Evolutionary conservation across 2,888 invertebrate species (phyloP).

Genomic region (Gastrophysa polygoni): DNA sequence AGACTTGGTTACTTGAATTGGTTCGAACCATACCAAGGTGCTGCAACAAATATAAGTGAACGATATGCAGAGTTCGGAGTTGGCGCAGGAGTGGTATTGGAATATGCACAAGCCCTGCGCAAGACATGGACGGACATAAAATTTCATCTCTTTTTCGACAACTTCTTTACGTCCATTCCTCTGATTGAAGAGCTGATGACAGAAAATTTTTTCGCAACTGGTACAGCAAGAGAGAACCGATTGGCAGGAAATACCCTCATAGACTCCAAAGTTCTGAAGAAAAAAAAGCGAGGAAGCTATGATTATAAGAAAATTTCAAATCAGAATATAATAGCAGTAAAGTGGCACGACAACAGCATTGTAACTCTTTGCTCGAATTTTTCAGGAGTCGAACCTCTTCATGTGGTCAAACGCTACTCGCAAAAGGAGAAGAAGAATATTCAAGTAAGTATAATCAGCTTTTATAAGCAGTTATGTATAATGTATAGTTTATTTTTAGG

Average conservation of each 20-base stretch:
- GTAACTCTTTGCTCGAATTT: constrained; percentile 20
- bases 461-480: not conserved
- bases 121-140: not conserved
- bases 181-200: too few species aligned
- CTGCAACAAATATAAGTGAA: constrained; percentile 19
- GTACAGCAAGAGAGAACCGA: constrained; percentile 27
- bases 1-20: constrained; percentile 42
- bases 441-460: not conserved
- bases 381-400: constrained; percentile 1
- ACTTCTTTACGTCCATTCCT: constrained; percentile 25
- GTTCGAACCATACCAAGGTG: constrained; percentile 43
- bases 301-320: constrained; percentile 12
- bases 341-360: too few species aligned
- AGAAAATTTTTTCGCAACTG: constrained; percentile 23
- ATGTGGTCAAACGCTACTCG: constrained; percentile 1
- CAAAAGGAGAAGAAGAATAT: not conserved
- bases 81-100: constrained; percentile 8
- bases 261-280: constrained; percentile 18
- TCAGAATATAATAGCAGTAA: too few species aligned
- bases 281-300: constrained; percentile 24
- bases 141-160: constrained; percentile 27
- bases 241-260: constrained; percentile 6
- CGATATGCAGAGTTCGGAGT: constrained; percentile 18
- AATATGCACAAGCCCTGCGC: constrained; percentile 18
- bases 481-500: constrained; percentile 2